Evolutionary conservation across 1,140 invertebrate genomes (phyloP), one percentile per base, ranked within the genome.

Genomic region (Drosophila obscura): DNA sequence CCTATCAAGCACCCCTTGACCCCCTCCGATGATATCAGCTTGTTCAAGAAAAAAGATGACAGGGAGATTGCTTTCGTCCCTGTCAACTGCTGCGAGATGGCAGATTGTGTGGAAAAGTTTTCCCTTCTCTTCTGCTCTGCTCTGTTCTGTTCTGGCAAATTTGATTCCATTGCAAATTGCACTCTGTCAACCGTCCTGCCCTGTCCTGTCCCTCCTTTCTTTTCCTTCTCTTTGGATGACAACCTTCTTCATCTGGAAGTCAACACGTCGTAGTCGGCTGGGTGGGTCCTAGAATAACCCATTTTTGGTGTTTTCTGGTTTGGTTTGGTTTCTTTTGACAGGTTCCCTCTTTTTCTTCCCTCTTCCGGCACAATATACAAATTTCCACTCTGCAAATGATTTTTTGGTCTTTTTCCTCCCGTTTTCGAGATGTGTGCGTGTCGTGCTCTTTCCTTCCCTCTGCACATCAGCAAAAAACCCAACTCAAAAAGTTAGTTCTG

Each of bases 161-260:
- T 84, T 84, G 80, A 83, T 84, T 84, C 77, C 80, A 84, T 84
- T 48, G 72, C 64, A 80, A 76, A 69, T 69, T 69, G 66, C 66
- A 69, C 66, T 69, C 66, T 58, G 66, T 69, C 66, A 69, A 58
- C 66, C 8, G 50, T 39, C 6, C 26, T 28, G 26, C 6, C 6
- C 5, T 6, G 26, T 6, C 9, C 35, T 13, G 35, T 39, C 9
- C 31, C 3, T 35, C 31, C 35, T 13, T 39, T 11, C 64, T 50
- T 69, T 69, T 69, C 49, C 31, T 50, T 5, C 24, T 31, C 26
- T 16, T 35, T 41, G 45, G 66, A 57, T 58, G 66, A 58, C 66
- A 69, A 58, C 64, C 64, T 58, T 69, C 66, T 50, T 69, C 66
- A 35, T 69, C 64, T 58, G 51, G 66, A 52, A 69, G 44, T 50